Evolutionary conservation across 2,797 vertebrate genomes (phyloP), one percentile per base, ranked within the genome.

Genomic region (Pipistrellus kuhlii): DNA sequence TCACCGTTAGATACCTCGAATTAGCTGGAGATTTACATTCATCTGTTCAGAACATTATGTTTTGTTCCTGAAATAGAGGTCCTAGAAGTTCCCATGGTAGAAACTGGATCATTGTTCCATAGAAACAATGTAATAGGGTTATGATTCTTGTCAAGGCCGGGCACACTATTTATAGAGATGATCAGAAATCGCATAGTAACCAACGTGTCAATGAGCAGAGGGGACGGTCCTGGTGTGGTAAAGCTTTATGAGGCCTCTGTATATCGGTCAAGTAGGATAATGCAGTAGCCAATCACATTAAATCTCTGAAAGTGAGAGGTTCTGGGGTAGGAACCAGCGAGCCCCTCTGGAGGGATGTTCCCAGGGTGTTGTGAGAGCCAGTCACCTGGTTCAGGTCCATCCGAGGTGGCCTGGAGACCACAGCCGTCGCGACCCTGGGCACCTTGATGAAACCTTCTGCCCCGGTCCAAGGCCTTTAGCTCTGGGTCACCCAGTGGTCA

Each of bases 51-150:
- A 46, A 27, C 41, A 69, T 66, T 55, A 44, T 3, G n/a, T 59
- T 66, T 90, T 59, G 35, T 83, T 72, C 38, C 85, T 55, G 23
- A 94, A 75, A 84, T 12, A 68, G 76, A 88, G n/a, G 51, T 44
- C 25, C 73, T 6, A n/a, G 35, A 77, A 53, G 53, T 72, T 88
- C 78, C 48, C 25, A 20, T 6, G 32, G 57, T 68, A 80, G n/a
- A 76, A 81, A 83, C 8, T 48, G 21, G 55, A 59, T 44, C 17
- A 21, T 32, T 72, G 75, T 87, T 23, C 93, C 66, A n/a, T 35
- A 81, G 80, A 86, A 92, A 92, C 62, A 51, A 9, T 80, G 10
- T 30, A 41, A 64, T 55, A 27, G 44, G 35, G 53, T 48, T 88
- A n/a, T 30, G 57, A 51, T 72, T 82, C 44, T 41, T 68, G 55